These are phyloP conservation scores for Holothuria glaberrima DNA, from an alignment of 35 echinoderm and acorn worm species.

Conservation along the genomic window DNA sequence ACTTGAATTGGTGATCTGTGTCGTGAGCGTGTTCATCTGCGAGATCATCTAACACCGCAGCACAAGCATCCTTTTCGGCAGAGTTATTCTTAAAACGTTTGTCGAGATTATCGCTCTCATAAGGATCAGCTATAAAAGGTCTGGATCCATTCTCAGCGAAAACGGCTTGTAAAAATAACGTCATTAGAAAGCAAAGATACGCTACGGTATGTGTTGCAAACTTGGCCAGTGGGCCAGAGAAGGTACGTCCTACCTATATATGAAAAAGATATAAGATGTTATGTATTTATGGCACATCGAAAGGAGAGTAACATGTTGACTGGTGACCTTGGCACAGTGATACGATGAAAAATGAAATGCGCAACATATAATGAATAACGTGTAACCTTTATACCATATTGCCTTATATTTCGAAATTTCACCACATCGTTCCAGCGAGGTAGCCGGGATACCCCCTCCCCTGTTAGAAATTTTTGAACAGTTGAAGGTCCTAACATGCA, in stretches of 20 bases:
- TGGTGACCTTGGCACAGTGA: too few species aligned
- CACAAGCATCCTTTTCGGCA: not conserved
- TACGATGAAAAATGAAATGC: too few species aligned
- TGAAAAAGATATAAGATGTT: not conserved
- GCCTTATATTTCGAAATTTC: too few species aligned
- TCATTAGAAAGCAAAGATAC: constrained; percentile 77
- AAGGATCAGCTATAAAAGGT: not conserved
- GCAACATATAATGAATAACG: too few species aligned
- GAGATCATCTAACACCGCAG: not conserved
- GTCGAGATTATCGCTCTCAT: not conserved
- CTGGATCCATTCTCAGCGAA: constrained; percentile 27
- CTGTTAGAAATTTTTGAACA: too few species aligned
- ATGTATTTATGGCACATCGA: too few species aligned
- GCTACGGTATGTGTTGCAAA: constrained; percentile 82
- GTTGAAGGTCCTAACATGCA: too few species aligned
- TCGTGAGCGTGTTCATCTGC: not conserved
- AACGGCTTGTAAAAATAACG: constrained; percentile 85
- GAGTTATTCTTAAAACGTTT: not conserved
- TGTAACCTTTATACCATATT: too few species aligned
- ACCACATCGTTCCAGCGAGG: too few species aligned
- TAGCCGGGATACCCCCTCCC: too few species aligned
- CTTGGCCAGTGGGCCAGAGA: constrained; percentile 81
- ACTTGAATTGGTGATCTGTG: not conserved
- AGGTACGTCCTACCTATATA: constrained; percentile 59
- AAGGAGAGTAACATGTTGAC: too few species aligned